phyloP scores from a whole-genome alignment of 2,888 invertebrate genomes.

The Lasius fuliginosus region DNA sequence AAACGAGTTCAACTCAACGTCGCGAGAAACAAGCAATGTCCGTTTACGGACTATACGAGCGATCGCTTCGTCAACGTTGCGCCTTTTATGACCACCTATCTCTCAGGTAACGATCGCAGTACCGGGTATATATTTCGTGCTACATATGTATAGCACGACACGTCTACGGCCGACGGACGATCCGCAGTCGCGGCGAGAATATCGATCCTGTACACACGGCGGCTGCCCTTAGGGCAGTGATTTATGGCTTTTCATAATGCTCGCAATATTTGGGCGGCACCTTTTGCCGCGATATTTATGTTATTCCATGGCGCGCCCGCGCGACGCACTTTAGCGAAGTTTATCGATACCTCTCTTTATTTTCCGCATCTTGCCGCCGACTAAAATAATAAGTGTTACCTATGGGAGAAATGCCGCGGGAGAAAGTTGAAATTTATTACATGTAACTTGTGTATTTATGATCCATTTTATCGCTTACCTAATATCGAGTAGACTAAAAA shows the following conservation, averaged over 20 bases:
- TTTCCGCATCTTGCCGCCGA: slow-evolving; percentile 33
- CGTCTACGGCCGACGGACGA: slow-evolving; percentile 45
- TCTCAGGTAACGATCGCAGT: slow-evolving; percentile 52
- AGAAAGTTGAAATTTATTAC: slow-evolving; percentile 32
- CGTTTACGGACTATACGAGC: slow-evolving; percentile 35
- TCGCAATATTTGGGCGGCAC: slow-evolving; percentile 67
- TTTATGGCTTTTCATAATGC: slow-evolving; percentile 74
- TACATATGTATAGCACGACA: slow-evolving; percentile 42
- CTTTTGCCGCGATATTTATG: slow-evolving; percentile 65
- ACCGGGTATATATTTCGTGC: slow-evolving; percentile 17
- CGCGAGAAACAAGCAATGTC: slow-evolving; percentile 24
- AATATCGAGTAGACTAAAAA: neutral
- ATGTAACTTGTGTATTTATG: slow-evolving; percentile 37
- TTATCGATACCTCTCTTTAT: slow-evolving; percentile 33
- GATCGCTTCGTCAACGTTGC: slow-evolving; percentile 48
- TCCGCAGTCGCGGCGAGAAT: slow-evolving; percentile 45
- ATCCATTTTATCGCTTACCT: slow-evolving; percentile 20
- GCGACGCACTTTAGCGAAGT: slow-evolving; percentile 19
- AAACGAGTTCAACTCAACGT: slow-evolving; percentile 31
- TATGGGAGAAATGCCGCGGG: slow-evolving; percentile 8
- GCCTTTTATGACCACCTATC: slow-evolving; percentile 50
- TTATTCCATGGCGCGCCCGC: slow-evolving; percentile 23
- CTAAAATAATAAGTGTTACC: slow-evolving; percentile 48
- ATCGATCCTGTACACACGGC: slow-evolving; percentile 60
- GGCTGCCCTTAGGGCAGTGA: slow-evolving; percentile 55